Evolutionary conservation across 1,140 invertebrate species (phyloP), one percentile per base, ranked within the genome.

Genomic region (Hyles euphorbiae): DNA sequence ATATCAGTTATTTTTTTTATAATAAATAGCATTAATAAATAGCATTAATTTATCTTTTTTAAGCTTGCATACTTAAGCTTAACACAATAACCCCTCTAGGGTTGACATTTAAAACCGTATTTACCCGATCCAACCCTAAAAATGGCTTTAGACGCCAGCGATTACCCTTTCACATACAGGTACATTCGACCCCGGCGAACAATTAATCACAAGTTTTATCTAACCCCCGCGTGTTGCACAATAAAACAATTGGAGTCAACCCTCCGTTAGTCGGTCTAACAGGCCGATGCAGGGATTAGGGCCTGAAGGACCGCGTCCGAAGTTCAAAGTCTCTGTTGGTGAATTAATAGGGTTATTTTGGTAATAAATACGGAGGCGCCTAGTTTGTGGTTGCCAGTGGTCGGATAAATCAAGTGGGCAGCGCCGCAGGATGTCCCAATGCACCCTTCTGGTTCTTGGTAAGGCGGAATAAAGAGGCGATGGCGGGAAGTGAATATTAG

Each of bases 281-380:
- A 62, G 61, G 61, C 71, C 48, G 33, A 34, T 58, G 60, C 64
- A 60, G 57, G 65, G 50, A 60, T 67, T 60, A 60, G 55, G 60
- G 50, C 49, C 11, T 22, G 32, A 9, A 32, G 48, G 33, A 11
- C 12, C 51, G 50, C 62, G 57, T 60, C 60, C 67, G 53, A 67
- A 71, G 75, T 75, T 74, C 77, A 76, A 81, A 87, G 76, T 80
- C 61, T 70, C 64, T 64, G 56, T 53, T 67, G 67, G 67, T 74
- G 81, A 86, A 88, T 88, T 88, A 88, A 86, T 88, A 75, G 83
- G 78, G 81, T 84, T 88, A 85, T 85, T 77, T 77, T 70, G 72
- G 84, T 81, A 81, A 88, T 88, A 88, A 88, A 88, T 86, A 88
- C 76, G 67, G 54, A 76, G 72, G 74, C 76, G 81, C 72, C 75